A percentile compares a stretch with the other conserved stretches of the same genome.
phyloP scores from a whole-genome alignment of 2,797 vertebrate genomes.

The Alca torda region DNA sequence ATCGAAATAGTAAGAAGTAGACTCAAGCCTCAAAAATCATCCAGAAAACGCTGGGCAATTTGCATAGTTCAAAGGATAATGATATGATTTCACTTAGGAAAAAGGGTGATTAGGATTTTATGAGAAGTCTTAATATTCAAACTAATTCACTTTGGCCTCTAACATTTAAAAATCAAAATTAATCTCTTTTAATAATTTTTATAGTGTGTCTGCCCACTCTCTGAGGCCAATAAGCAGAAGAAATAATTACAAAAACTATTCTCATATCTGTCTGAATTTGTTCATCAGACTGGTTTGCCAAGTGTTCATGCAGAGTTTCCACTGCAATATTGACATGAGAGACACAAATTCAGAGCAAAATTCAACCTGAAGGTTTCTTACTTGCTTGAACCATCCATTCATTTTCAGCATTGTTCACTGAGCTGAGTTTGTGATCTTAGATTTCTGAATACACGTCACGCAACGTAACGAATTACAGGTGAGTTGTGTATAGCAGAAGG shows the following conservation, averaged over 20 bases:
- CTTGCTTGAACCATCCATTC: not conserved
- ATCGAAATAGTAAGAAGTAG: not conserved
- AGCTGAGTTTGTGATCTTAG: not conserved
- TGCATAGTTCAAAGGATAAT: not conserved
- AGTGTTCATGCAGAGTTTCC: not conserved
- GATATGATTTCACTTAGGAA: not conserved
- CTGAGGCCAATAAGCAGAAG: not conserved
- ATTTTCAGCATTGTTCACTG: not conserved
- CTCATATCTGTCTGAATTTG: not conserved
- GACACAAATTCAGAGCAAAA: not conserved
- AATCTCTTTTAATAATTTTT: not conserved
- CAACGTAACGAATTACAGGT: not conserved
- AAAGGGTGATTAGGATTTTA: not conserved
- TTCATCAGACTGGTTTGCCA: not conserved
- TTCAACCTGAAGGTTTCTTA: not conserved
- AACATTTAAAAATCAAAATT: not conserved
- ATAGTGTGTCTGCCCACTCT: not conserved
- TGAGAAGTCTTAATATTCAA: not conserved
- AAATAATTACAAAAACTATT: not conserved
- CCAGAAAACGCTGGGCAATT: not conserved
- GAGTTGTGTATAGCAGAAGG: not conserved
- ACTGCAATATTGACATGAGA: not conserved
- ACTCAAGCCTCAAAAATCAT: not conserved
- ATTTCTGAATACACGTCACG: not conserved
- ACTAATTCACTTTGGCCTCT: not conserved